Evolutionary conservation across 2,888 invertebrate genomes (phyloP).

Genomic region (Eucriotettix oculatus): DNA sequence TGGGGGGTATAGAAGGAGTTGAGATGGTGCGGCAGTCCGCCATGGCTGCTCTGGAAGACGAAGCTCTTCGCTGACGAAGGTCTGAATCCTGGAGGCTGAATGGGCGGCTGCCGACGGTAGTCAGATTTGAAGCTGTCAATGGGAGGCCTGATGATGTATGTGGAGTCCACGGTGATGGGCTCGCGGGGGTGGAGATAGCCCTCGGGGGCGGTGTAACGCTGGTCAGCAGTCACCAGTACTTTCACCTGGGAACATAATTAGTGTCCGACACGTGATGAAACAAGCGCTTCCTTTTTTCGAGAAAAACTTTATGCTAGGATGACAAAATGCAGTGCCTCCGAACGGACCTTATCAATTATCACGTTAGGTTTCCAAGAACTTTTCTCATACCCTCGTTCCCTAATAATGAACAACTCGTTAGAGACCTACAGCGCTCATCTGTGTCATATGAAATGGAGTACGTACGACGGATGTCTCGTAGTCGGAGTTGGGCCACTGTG

Average conservation of each 20-base stretch:
- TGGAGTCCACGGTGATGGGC: conserved; percentile 36
- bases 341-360: too few species aligned
- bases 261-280: not conserved
- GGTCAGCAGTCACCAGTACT: conserved; percentile 34
- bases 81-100: not conserved
- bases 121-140: conserved; percentile 7
- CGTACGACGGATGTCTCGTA: conserved; percentile 9
- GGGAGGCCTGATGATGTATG: conserved; percentile 35
- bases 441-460: too few species aligned
- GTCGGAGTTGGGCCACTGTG: conserved; percentile 7
- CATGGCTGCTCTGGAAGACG: not conserved
- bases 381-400: too few species aligned
- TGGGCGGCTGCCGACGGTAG: conserved; percentile 3
- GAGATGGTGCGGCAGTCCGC: too few species aligned
- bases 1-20: too few species aligned
- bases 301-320: too few species aligned
- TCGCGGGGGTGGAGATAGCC: conserved; percentile 29
- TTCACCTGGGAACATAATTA: conserved; percentile 15
- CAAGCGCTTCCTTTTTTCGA: too few species aligned
- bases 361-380: too few species aligned
- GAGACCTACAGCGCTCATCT: too few species aligned
- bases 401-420: too few species aligned
- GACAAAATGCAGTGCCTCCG: too few species aligned
- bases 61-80: not conserved
- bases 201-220: conserved; percentile 32